These are phyloP conservation scores for Anguilla megastoma DNA, from an alignment of 2,797 vertebrate genomes.

Conservation along the genomic window DNA sequence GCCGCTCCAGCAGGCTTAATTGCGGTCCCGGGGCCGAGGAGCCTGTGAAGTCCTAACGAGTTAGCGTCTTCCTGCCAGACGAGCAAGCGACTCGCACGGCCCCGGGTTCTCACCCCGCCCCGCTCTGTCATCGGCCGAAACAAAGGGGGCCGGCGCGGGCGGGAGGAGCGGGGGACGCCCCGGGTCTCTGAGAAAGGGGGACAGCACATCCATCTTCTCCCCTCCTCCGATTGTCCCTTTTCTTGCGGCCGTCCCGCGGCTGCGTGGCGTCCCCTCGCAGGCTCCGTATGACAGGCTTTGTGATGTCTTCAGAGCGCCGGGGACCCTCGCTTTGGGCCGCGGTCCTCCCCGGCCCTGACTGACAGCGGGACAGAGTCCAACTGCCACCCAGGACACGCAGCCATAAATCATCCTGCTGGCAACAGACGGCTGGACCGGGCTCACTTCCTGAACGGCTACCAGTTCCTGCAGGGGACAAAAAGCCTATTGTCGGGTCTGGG, in stretches of 20 bases:
- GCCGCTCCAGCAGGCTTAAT: slow-evolving; percentile 91
- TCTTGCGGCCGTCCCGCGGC: slow-evolving; percentile 81
- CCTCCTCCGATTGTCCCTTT: slow-evolving; percentile 85
- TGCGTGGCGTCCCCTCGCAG: slow-evolving; percentile 77
- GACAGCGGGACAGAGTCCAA: slow-evolving; percentile 93
- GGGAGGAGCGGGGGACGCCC: slow-evolving; percentile 74
- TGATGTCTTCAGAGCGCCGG: slow-evolving; percentile 80
- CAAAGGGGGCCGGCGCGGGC: slow-evolving; percentile 75
- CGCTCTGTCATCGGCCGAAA: slow-evolving; percentile 82
- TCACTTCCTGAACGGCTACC: slow-evolving; percentile 85
- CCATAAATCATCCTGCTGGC: slow-evolving; percentile 98
- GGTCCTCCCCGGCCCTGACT: slow-evolving; percentile 85
- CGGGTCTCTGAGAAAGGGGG: slow-evolving; percentile 83
- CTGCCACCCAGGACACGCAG: slow-evolving; percentile 89
- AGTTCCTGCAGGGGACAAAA: slow-evolving; percentile 85
- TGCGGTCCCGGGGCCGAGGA: slow-evolving; percentile 87
- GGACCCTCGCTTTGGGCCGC: slow-evolving; percentile 81
- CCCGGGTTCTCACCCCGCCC: slow-evolving; percentile 82
- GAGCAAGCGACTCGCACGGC: slow-evolving; percentile 80
- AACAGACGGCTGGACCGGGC: slow-evolving; percentile 72
- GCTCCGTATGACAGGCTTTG: slow-evolving; percentile 95
- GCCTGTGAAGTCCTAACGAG: slow-evolving; percentile 91
- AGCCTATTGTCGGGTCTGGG: slow-evolving; percentile 79
- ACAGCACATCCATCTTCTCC: slow-evolving; percentile 87
- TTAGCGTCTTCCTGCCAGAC: slow-evolving; percentile 88